phyloP scores from a whole-genome alignment of 2,888 invertebrate species.

The Drosophila niveifrons region DNA sequence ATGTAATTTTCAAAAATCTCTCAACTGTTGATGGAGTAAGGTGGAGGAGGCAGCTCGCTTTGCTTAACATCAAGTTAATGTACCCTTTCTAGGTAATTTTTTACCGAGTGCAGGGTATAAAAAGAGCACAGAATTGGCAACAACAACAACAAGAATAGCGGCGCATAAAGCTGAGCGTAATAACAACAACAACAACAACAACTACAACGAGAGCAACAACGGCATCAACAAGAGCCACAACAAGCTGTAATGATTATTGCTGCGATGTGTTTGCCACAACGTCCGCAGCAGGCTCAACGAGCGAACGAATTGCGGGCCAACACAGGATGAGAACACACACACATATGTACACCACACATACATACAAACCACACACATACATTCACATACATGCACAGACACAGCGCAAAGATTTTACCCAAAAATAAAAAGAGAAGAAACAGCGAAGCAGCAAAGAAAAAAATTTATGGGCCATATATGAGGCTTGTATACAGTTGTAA shows the following conservation, averaged over 20 bases:
- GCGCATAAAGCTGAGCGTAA: slow-evolving; percentile 67
- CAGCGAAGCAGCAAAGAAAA: slow-evolving; percentile 32
- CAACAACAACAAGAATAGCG: slow-evolving; percentile 31
- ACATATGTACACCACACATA: slow-evolving; percentile 15
- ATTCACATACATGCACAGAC: slow-evolving; percentile 9
- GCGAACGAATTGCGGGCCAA: slow-evolving; percentile 8
- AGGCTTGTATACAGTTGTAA: slow-evolving; percentile 44
- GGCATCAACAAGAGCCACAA: slow-evolving; percentile 60
- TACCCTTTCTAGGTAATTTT: background rate
- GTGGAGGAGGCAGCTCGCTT: too few relatives aligned
- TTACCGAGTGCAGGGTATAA: slow-evolving; percentile 9
- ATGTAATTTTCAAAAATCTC: too few relatives aligned
- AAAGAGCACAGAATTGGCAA: slow-evolving; percentile 20
- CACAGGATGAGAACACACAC: slow-evolving; percentile 14
- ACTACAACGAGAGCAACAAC: slow-evolving; percentile 27
- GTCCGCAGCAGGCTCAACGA: slow-evolving; percentile 51
- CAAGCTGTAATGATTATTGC: slow-evolving; percentile 78
- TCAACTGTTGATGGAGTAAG: too few relatives aligned
- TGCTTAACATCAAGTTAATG: background rate
- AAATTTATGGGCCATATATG: slow-evolving; percentile 75
- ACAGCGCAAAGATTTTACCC: slow-evolving; percentile 41
- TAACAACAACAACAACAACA: slow-evolving; percentile 62
- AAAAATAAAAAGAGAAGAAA: slow-evolving; percentile 21
- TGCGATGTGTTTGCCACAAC: slow-evolving; percentile 77
- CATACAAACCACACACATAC: slow-evolving; percentile 2